Conservation (phyloP, 2,888 invertebrate genomes). For the Balanococcus diminutus region DNA sequence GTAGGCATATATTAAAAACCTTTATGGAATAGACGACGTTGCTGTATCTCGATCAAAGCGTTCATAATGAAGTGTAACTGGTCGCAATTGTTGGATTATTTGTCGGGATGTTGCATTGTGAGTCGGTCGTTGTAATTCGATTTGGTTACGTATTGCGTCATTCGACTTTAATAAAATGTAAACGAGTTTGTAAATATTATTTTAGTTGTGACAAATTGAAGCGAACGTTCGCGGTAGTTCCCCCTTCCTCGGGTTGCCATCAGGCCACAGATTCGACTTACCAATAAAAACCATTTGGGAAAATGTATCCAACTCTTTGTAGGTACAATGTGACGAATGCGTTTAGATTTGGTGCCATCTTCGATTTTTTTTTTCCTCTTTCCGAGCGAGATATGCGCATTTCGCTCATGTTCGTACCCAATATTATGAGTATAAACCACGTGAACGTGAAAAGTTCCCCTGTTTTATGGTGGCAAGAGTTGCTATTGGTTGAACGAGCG, state of each 20-base stretch:
- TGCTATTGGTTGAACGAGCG: neutral
- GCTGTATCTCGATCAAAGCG: neutral
- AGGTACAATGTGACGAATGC: conserved; percentile 33
- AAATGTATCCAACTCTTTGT: neutral
- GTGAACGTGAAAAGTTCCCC: no score
- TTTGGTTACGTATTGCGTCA: conserved; percentile 51
- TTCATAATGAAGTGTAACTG: conserved; percentile 50
- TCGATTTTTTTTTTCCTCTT: conserved; percentile 27
- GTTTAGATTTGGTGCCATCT: conserved; percentile 51
- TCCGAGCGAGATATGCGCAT: neutral
- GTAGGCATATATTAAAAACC: conserved; percentile 45
- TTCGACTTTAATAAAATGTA: conserved; percentile 54
- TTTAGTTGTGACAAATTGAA: conserved; percentile 52
- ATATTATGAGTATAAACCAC: no score
- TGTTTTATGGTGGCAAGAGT: no score
- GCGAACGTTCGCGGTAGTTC: conserved; percentile 19
- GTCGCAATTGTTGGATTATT: conserved; percentile 42
- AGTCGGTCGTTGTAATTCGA: conserved; percentile 49
- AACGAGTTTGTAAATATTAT: conserved; percentile 54
- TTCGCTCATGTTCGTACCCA: neutral
- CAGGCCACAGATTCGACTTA: neutral
- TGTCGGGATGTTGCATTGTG: conserved; percentile 44
- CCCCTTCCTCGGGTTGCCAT: neutral
- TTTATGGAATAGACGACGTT: conserved; percentile 28
- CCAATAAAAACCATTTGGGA: conserved; percentile 18